These are phyloP conservation scores for Tenthredo mesomela DNA, from an alignment of 2,888 invertebrate genomes.

Conservation along the genomic window DNA sequence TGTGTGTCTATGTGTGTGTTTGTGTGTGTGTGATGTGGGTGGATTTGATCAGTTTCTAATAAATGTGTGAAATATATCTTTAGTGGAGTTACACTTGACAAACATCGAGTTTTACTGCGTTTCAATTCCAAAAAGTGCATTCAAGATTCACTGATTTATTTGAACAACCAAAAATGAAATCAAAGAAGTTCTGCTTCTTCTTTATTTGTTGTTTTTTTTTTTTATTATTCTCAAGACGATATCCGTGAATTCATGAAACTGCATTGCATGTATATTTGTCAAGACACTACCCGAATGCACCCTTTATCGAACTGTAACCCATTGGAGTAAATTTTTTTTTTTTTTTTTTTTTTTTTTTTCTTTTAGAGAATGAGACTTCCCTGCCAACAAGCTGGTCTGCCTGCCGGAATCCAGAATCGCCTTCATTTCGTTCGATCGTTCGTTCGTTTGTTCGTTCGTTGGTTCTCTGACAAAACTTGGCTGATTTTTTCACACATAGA, in stretches of 20 bases:
- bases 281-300: constrained; percentile 67
- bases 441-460: constrained; percentile 24
- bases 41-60: not conserved
- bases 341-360: constrained; percentile 28
- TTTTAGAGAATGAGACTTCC: constrained; percentile 78
- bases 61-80: not conserved
- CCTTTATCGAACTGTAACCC: constrained; percentile 76
- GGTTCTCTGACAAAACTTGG: constrained; percentile 13
- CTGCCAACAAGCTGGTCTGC: constrained; percentile 78
- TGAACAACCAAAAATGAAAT: not conserved
- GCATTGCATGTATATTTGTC: not conserved
- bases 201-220: not conserved
- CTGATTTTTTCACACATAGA: constrained; percentile 9
- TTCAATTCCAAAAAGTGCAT: constrained; percentile 76
- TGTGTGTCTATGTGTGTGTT: not conserved
- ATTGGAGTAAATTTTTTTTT: constrained; percentile 52
- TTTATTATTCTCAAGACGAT: not conserved
- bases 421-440: constrained; percentile 7
- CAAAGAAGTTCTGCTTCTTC: not conserved
- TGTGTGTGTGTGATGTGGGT: not conserved
- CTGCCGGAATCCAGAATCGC: constrained; percentile 63
- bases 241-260: too few species aligned
- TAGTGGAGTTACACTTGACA: constrained; percentile 68
- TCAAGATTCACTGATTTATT: not conserved
- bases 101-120: constrained; percentile 71